Evolutionary conservation across 2,797 vertebrate species (phyloP).

Genomic region (Craterocephalus amniculus): DNA sequence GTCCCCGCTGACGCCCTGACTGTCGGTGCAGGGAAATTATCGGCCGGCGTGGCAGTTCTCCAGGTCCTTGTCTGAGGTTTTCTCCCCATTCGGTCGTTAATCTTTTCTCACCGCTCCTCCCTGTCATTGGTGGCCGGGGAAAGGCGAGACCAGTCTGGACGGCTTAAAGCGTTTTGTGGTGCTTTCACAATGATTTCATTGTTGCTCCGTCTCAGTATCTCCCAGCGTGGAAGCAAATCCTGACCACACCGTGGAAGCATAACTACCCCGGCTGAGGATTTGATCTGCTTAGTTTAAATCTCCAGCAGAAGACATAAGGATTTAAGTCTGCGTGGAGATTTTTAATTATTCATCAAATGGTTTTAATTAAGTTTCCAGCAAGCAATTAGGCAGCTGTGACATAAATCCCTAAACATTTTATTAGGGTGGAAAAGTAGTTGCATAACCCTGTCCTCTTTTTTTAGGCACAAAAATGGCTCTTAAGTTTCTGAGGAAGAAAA

Average conservation of each 20-base stretch:
- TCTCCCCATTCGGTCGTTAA: constrained; percentile 20
- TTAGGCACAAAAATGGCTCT: constrained; percentile 86
- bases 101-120: constrained; percentile 13
- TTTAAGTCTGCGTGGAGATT: constrained; percentile 19
- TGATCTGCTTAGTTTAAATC: constrained; percentile 41
- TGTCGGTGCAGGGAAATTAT: constrained; percentile 24
- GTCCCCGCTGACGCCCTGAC: constrained; percentile 44
- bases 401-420: constrained; percentile 40
- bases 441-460: constrained; percentile 17
- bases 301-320: background rate
- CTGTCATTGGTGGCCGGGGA: background rate
- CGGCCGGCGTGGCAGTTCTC: constrained; percentile 37
- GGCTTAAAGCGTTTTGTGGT: background rate
- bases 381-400: constrained; percentile 28
- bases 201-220: background rate
- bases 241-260: background rate
- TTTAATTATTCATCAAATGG: constrained; percentile 55
- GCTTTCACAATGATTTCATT: background rate
- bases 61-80: constrained; percentile 32
- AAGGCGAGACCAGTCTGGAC: background rate
- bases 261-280: constrained; percentile 23
- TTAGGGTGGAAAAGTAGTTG: constrained; percentile 9
- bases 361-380: constrained; percentile 51
- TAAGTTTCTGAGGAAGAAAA: constrained; percentile 86
- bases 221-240: constrained; percentile 9